Evolutionary conservation across 2,797 vertebrate genomes (phyloP).

Genomic region (Gymnothorax javanicus): DNA sequence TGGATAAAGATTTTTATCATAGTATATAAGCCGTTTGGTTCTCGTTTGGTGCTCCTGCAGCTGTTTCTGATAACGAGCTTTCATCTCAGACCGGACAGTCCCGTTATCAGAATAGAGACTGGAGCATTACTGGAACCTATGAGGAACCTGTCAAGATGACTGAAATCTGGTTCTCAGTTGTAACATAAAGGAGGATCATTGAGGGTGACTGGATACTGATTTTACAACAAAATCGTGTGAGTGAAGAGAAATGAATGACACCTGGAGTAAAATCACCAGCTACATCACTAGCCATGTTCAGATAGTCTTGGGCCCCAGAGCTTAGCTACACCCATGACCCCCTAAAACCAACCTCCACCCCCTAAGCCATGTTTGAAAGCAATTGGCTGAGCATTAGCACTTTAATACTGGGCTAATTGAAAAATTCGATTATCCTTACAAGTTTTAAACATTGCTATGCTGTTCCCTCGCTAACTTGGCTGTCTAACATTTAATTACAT

Average conservation of each 20-base stretch:
- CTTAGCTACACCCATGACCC: no score
- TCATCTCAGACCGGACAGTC: slow-evolving; percentile 58
- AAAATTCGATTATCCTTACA: no score
- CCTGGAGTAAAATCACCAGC: slow-evolving; percentile 24
- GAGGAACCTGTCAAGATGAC: slow-evolving; percentile 40
- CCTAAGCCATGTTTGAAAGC: no score
- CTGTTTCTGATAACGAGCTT: slow-evolving; percentile 34
- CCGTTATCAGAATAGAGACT: slow-evolving; percentile 54
- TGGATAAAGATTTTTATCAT: slow-evolving; percentile 62
- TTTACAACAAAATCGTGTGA: slow-evolving; percentile 43
- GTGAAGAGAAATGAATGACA: slow-evolving; percentile 38
- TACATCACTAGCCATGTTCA: not conserved
- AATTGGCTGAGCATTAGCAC: no score
- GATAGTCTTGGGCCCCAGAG: no score
- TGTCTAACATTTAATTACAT: no score
- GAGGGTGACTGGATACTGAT: no score
- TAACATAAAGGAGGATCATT: slow-evolving; percentile 10
- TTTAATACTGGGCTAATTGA: no score
- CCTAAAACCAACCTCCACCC: no score
- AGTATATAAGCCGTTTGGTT: slow-evolving; percentile 51
- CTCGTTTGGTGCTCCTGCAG: slow-evolving; percentile 53
- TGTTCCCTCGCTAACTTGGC: no score
- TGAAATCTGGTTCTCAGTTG: slow-evolving; percentile 32
- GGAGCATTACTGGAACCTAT: slow-evolving; percentile 47
- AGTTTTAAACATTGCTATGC: no score